Evolutionary conservation across 2,797 vertebrate genomes (phyloP), one percentile per base, ranked within the genome.

Genomic region (Amblyraja radiata): DNA sequence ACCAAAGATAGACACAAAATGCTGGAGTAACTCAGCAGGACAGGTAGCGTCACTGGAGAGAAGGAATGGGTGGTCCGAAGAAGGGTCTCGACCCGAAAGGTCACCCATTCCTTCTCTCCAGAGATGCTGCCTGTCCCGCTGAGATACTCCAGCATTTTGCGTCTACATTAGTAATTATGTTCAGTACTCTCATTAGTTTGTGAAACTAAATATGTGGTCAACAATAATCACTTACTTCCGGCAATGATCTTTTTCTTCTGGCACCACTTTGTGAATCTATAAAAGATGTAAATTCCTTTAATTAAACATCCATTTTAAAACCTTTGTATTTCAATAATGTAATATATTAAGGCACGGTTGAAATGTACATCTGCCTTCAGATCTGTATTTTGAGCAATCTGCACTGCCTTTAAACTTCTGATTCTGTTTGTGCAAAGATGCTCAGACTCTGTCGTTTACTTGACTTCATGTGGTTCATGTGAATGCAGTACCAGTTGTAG

Each of bases 231-330:
- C 84, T 88, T 65, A 88, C 61, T 3, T 88, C 61, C 16, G 61
- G 84, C 9, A 88, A 65, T 8, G 84, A 13, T 68, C 84, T 88
- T 88, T 88, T 65, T 18, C 61, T 88, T 65, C 14, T 88, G 61
- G 84, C 84, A 68, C n/a, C 63, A 36, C 7, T 84, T 61, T 84
- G 81, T 84, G 81, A 84, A 84, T 84, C 81, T 61, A 54, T 84
- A 13, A 84, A 84, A 84, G 54, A 28, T 23, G 25, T 23, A 84
- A 58, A 5, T 58, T 10, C 81, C 58, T 84, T 28, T 28, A 13
- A 84, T 58, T 28, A 58, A 61, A 58, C 23, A 61, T 54, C 46
- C 21, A 81, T 83, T 80, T 80, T 21, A 83, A 83, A 83, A 83
- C 1, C 23, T 58, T 84, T 3, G 36, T 78, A 25, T 78, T 78